Base-by-base conservation (phyloP, 2,888 invertebrate genomes). In the Tyria jacobaeae region DNA sequence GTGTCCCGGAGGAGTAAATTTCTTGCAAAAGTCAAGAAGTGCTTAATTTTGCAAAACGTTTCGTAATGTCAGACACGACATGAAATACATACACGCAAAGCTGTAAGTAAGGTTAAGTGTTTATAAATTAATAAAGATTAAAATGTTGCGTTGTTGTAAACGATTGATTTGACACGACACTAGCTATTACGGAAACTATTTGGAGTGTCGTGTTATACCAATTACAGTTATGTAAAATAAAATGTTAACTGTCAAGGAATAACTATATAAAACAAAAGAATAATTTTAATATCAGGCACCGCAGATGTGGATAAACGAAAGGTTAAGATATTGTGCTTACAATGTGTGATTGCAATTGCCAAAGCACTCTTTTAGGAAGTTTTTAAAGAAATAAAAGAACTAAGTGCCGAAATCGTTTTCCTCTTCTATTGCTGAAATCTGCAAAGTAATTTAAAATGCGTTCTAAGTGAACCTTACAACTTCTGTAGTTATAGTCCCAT, bases 11-110 rank as follows among this genome's bases (percentile, higher is more conserved):
- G 21, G 17, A 21, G 21, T 1, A 21, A 21, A 3, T 44, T 21
- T 1, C 12, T 21, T 21, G 12, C 10, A 44, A 21, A 12, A 7
- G 44, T 44, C 44, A 44, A 44, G 21, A 44, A 21, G 21, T 21
- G 12, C 21, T 44, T 44, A 21, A 41, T 17, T 44, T 48, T 59
- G 50, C 47, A 57, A 63, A 35, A 70, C 25, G 39, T 57, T 15
- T n/a, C 37, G 53, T 56, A 44, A 37, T 35, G 52, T 17, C 48
- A 60, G 37, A 60, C 71, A 73, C 62, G 73, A 64, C 60, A 70
- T 48, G 49, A 37, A 34, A 44, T 37, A 35, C 48, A 44, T 37
- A 35, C 48, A 66, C 63, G 76, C 63, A 70, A 44, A 44, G 12
- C 17, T 59, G 49, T 62, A 56, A 51, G 34, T n/a, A 59, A 62